Base-by-base conservation (phyloP, 2,888 invertebrate species). In the Deilephila porcellus region DNA sequence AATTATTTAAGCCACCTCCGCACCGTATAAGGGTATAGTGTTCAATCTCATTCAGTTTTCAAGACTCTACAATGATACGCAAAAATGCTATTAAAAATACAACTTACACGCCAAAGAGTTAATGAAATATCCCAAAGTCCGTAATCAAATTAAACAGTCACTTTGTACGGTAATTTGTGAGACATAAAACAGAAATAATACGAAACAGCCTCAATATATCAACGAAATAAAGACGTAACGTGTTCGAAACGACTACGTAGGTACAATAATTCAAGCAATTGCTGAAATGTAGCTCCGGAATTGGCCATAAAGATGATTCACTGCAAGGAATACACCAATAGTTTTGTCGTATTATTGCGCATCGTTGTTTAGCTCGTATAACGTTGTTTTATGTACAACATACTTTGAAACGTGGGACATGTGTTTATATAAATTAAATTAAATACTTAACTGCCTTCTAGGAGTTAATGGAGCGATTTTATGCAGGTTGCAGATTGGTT, bases 301-400 rank as follows among this genome's bases (percentile, higher is more conserved):
- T 93, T 87, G 93, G 81, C 92, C 88, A 93, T 93, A 93, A 93
- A 93, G 84, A 91, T 93, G 93, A 93, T 91, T 87, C 87, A 92
- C 85, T 72, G 82, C 81, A 75, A 80, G 83, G 85, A 82, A 87
- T 86, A 87, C 78, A 89, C 88, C 90, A 88, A 92, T 91, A 91
- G 91, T 90, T 91, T 89, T 89, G 89, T 89, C 85, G 83, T 87
- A 86, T 81, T 82, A 82, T 82, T 81, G 81, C 79, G 32, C 72
- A 70, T 53, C 37, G 64, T 45, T 56, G 53, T 56, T n/a, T 71
- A 20, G 62, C 52, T 56, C 20, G 34, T 71, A 29, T n/a, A 29
- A 7, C 25, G n/a, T 63, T 32, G 17, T 64, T 60, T 52, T 19
- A 32, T n/a, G 17, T 32, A 34, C 56, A 72, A 72, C 20, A 3